These are phyloP conservation scores for Nasonovia ribisnigri DNA, from an alignment of 2,888 invertebrate genomes.

Conservation along the genomic window DNA sequence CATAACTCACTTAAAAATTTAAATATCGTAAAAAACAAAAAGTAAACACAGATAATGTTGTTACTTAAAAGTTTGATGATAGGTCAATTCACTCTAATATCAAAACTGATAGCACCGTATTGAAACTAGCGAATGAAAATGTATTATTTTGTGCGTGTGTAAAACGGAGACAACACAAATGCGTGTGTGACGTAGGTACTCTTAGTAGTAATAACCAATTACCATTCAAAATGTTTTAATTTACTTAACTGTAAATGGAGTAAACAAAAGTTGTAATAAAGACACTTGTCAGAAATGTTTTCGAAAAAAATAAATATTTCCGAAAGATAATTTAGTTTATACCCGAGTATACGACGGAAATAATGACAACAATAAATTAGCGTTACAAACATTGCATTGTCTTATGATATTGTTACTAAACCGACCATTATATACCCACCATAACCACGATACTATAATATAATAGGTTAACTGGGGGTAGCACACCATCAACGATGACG, in stretches of 20 bases:
- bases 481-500: neutral
- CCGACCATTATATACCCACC: neutral
- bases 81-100: too few species aligned
- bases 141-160: too few species aligned
- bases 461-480: neutral
- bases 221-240: neutral
- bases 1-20: too few species aligned
- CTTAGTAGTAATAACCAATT: neutral
- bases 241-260: neutral
- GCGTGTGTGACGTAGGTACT: too few species aligned
- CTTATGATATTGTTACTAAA: conserved; percentile 10
- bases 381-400: conserved; percentile 1
- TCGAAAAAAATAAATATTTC: neutral
- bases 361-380: conserved; percentile 5
- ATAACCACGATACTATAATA: neutral
- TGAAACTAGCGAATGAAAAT: too few species aligned
- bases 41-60: too few species aligned
- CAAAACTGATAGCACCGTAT: too few species aligned
- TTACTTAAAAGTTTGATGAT: too few species aligned
- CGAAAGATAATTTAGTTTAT: neutral
- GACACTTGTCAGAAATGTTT: neutral
- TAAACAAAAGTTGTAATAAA: neutral
- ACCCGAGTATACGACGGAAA: neutral
- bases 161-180: too few species aligned
- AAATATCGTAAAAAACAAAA: too few species aligned